A percentile compares a stretch with the other conserved stretches of the same genome.
These are phyloP conservation scores for Bombus superbus DNA, from an alignment of 1,140 invertebrate species.

Conservation along the genomic window DNA sequence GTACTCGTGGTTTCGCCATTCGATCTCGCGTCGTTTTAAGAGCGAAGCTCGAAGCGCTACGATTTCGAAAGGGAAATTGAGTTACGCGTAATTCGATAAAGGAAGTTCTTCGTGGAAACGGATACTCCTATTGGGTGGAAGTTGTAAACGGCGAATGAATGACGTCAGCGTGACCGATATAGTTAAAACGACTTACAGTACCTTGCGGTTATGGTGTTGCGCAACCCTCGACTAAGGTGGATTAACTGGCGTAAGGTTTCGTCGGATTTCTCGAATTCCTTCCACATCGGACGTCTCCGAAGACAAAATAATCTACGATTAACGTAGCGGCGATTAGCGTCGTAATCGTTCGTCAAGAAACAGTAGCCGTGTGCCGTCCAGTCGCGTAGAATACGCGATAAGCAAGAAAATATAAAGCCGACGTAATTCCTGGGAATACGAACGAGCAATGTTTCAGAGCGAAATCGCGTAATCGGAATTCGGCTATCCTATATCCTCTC, in stretches of 20 bases:
- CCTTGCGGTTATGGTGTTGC: slow-evolving; percentile 36
- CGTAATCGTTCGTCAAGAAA: slow-evolving; percentile 16
- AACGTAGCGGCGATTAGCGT: background rate
- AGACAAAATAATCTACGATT: slow-evolving; percentile 10
- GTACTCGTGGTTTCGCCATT: too few species aligned
- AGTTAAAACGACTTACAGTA: slow-evolving; percentile 18
- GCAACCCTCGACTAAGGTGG: slow-evolving; percentile 30
- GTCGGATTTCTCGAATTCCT: slow-evolving; percentile 50
- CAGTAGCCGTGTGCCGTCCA: background rate
- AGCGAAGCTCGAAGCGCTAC: background rate
- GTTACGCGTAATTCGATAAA: slow-evolving; percentile 29
- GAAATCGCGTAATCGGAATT: background rate
- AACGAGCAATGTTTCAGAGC: background rate
- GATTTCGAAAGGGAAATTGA: background rate
- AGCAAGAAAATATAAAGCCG: background rate
- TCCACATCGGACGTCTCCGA: slow-evolving; percentile 14
- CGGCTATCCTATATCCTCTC: background rate
- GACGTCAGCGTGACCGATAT: slow-evolving; percentile 43
- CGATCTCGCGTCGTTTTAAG: background rate
- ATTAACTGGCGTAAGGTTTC: slow-evolving; percentile 52
- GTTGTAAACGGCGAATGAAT: slow-evolving; percentile 18
- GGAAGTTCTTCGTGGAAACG: slow-evolving; percentile 9
- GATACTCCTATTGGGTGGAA: slow-evolving; percentile 3
- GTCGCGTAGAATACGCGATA: background rate
- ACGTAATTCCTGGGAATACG: background rate